These are phyloP conservation scores for Bos indicus DNA, from an alignment of 2,113 vertebrate genomes.

Conservation along the genomic window DNA sequence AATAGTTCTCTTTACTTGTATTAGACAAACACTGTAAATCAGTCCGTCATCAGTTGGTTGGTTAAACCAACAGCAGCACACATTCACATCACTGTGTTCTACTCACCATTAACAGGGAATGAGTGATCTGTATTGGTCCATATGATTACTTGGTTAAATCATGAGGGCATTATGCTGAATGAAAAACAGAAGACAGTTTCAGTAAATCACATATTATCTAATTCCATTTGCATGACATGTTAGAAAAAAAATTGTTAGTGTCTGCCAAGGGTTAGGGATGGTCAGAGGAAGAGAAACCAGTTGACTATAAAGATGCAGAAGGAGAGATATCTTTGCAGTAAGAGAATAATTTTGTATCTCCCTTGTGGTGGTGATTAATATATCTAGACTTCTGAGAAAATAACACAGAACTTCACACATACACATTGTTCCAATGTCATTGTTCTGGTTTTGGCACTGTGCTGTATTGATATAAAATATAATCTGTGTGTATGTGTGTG, in stretches of 20 bases:
- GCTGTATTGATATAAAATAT: background rate
- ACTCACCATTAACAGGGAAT: background rate
- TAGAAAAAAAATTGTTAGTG: background rate
- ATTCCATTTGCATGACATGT: background rate
- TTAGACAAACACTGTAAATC: background rate
- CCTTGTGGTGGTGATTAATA: background rate
- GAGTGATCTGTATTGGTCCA: background rate
- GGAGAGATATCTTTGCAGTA: accelerated
- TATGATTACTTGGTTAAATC: background rate
- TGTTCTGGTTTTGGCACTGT: background rate
- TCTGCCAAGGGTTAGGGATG: background rate
- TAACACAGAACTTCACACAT: background rate
- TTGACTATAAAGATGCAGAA: background rate
- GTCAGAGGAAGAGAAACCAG: background rate
- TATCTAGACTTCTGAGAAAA: background rate
- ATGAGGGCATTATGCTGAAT: background rate
- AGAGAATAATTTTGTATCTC: background rate
- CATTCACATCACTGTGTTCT: background rate
- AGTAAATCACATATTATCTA: background rate
- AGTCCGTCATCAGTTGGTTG: background rate
- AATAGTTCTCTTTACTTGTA: background rate
- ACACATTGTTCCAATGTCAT: background rate
- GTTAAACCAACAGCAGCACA: accelerated
- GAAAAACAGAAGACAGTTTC: background rate
- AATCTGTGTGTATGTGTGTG: background rate